Evolutionary conservation across 2,797 vertebrate genomes (phyloP).

Genomic region (Malurus splendens): DNA sequence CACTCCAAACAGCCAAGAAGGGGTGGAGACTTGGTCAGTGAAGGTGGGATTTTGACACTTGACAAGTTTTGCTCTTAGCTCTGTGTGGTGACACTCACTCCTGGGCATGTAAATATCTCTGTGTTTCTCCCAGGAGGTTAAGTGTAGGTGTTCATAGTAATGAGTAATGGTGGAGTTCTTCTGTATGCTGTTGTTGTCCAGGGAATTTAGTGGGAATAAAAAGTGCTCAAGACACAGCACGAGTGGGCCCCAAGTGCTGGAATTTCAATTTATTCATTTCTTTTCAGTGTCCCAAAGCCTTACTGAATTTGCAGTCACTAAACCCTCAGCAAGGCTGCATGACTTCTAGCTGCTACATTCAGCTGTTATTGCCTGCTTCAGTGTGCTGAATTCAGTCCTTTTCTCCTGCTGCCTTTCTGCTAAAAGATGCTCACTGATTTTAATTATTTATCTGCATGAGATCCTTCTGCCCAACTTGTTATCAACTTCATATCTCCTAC

Average conservation of each 20-base stretch:
- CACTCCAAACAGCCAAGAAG: background rate
- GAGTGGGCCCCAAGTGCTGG: background rate
- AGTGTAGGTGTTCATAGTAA: background rate
- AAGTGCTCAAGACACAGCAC: background rate
- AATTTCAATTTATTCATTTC: background rate
- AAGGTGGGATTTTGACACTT: background rate
- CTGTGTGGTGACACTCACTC: background rate
- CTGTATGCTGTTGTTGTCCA: background rate
- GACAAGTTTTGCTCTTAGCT: background rate
- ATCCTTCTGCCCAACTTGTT: background rate
- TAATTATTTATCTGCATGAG: background rate
- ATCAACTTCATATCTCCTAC: background rate
- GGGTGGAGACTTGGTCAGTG: background rate
- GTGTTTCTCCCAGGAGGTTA: background rate
- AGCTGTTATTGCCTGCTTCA: background rate
- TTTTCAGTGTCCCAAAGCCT: background rate
- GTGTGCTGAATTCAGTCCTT: background rate
- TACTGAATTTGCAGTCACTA: background rate
- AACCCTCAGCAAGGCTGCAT: background rate
- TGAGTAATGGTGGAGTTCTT: background rate
- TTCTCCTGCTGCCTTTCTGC: background rate
- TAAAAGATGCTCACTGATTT: background rate
- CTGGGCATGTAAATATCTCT: background rate
- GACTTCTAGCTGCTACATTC: background rate
- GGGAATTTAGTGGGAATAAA: background rate